Conservation (phyloP, 2,888 invertebrate species). For the Tetropium fuscum region DNA sequence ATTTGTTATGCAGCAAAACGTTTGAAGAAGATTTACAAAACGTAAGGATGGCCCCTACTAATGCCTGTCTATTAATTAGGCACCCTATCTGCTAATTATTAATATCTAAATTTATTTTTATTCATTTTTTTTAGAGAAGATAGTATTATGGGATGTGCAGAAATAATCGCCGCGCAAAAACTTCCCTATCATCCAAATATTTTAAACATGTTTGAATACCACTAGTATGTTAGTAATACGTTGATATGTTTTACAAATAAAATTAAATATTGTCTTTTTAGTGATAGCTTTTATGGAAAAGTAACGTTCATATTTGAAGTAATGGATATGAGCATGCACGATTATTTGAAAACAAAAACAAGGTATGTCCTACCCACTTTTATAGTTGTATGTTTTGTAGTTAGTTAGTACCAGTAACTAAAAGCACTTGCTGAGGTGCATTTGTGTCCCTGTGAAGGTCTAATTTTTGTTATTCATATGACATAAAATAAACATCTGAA, state of each 20-base stretch:
- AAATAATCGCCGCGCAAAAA: constrained; percentile 73
- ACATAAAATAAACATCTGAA: no score
- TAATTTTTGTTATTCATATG: no score
- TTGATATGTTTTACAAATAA: constrained; percentile 32
- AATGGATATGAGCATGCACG: constrained; percentile 79
- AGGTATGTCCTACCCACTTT: constrained; percentile 30
- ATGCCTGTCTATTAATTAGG: no score
- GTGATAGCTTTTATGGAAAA: constrained; percentile 71
- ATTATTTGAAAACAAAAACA: constrained; percentile 65
- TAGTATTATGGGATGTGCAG: constrained; percentile 69
- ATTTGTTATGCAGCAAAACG: constrained; percentile 73
- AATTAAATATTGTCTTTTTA: constrained; percentile 52
- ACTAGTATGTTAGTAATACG: constrained; percentile 68
- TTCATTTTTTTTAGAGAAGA: constrained; percentile 63
- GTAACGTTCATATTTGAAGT: constrained; percentile 75
- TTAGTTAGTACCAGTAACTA: no score
- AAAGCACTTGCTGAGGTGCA: no score
- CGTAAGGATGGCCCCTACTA: no score
- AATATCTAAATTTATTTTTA: constrained; percentile 26
- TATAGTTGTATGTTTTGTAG: no score
- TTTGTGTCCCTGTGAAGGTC: no score
- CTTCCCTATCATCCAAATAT: constrained; percentile 73
- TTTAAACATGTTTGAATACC: constrained; percentile 72
- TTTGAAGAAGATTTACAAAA: constrained; percentile 72
- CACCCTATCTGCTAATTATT: neutral